Conservation (phyloP, 2,797 vertebrate species). For the Aulostomus chinensis region DNA sequence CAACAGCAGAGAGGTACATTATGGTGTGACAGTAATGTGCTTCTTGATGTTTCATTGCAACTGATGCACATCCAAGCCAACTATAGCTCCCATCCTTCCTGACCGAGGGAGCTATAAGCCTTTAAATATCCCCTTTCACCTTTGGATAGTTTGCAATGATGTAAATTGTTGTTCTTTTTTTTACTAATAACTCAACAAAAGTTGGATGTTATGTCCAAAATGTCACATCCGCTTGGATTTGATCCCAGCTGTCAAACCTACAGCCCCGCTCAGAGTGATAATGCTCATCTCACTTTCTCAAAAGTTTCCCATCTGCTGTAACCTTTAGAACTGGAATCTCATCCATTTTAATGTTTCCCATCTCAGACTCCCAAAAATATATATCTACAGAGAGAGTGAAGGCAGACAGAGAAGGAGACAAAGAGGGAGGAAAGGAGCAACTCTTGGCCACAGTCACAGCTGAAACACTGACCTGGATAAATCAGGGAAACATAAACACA, state of each 20-base stretch:
- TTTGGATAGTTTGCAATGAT: too few species aligned
- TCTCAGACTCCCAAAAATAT: slow-evolving; percentile 58
- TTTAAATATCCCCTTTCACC: too few species aligned
- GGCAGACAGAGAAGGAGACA: slow-evolving; percentile 23
- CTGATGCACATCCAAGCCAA: background rate
- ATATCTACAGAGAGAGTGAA: slow-evolving; percentile 41
- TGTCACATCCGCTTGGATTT: slow-evolving; percentile 28
- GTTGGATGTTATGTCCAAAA: slow-evolving; percentile 4
- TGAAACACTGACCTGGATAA: slow-evolving; percentile 76
- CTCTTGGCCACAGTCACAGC: slow-evolving; percentile 53
- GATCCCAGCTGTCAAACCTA: slow-evolving; percentile 24
- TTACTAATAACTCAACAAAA: slow-evolving; percentile 10
- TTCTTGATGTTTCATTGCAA: background rate
- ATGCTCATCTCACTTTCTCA: slow-evolving; percentile 40
- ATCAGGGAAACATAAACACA: slow-evolving; percentile 76
- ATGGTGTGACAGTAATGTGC: background rate
- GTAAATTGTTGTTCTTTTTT: too few species aligned
- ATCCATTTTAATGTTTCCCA: slow-evolving; percentile 69
- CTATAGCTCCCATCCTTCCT: background rate
- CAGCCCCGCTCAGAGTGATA: slow-evolving; percentile 36
- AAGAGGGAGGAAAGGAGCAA: slow-evolving; percentile 39
- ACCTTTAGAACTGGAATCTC: slow-evolving; percentile 58
- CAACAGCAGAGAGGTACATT: background rate
- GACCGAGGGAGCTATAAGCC: background rate
- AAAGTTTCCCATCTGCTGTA: slow-evolving; percentile 52